Conservation (phyloP, 2,888 invertebrate genomes). For the Cataglyphis albicans region DNA sequence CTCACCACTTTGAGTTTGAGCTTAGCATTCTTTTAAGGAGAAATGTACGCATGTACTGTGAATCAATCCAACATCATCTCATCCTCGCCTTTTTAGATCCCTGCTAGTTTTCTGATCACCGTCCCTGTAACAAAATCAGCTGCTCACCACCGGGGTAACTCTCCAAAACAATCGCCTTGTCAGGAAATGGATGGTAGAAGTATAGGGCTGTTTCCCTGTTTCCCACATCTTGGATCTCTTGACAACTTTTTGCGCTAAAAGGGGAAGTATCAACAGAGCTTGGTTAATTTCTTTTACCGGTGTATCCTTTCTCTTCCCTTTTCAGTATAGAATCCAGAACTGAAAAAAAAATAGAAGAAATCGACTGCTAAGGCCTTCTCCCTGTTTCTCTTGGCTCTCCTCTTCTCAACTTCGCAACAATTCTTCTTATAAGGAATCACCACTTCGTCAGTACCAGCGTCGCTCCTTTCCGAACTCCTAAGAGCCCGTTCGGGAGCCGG, state of each 20-base stretch:
- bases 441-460: not conserved
- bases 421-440: not conserved
- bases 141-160: too few relatives aligned
- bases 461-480: not conserved
- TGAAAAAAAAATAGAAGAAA: too few relatives aligned
- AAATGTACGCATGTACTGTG: too few relatives aligned
- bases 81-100: not conserved
- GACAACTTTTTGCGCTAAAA: too few relatives aligned
- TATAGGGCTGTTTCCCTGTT: too few relatives aligned
- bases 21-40: not conserved
- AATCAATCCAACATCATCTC: not conserved
- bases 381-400: not conserved
- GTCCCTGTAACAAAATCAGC: not conserved
- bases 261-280: too few relatives aligned
- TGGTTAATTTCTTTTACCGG: too few relatives aligned
- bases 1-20: not conserved
- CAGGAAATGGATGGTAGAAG: too few relatives aligned
- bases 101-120: fast-evolving
- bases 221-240: too few relatives aligned
- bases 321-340: too few relatives aligned
- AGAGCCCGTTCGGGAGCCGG: not conserved
- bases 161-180: too few relatives aligned
- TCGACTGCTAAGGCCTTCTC: not conserved
- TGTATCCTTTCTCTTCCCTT: too few relatives aligned
- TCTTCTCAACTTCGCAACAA: not conserved